Evolutionary conservation across 2,888 invertebrate genomes (phyloP).

Genomic region (Spilosoma lubricipeda): DNA sequence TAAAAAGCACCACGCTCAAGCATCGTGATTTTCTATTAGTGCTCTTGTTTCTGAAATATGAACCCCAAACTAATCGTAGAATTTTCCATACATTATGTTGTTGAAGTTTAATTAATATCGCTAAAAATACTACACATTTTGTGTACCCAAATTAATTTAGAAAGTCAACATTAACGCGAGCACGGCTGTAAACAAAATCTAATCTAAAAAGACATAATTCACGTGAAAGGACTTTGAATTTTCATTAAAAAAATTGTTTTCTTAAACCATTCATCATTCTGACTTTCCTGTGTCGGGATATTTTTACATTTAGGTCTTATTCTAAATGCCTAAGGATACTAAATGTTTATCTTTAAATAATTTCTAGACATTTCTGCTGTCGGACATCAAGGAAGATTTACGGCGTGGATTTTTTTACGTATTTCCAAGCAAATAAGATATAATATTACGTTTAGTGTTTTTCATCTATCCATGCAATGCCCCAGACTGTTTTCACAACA

Average conservation of each 20-base stretch:
- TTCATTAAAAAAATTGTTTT: background rate
- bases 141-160: background rate
- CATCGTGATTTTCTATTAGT: too few relatives aligned
- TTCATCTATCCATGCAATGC: too few relatives aligned
- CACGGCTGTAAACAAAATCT: background rate
- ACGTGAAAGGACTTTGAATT: background rate
- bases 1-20: too few relatives aligned
- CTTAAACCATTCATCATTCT: background rate
- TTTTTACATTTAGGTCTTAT: constrained; percentile 1
- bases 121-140: background rate
- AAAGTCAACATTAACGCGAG: background rate
- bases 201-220: background rate
- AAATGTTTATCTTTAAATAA: constrained; percentile 2
- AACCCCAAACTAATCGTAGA: background rate
- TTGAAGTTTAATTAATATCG: background rate
- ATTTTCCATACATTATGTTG: background rate
- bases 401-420: background rate
- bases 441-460: too few relatives aligned
- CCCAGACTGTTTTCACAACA: too few relatives aligned
- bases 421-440: background rate
- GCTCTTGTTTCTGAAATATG: too few relatives aligned
- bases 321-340: background rate
- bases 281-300: constrained; percentile 1
- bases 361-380: constrained; percentile 1
- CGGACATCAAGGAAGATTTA: background rate